Conservation (phyloP, 1,140 invertebrate genomes). For the Coenobita brevimanus region DNA sequence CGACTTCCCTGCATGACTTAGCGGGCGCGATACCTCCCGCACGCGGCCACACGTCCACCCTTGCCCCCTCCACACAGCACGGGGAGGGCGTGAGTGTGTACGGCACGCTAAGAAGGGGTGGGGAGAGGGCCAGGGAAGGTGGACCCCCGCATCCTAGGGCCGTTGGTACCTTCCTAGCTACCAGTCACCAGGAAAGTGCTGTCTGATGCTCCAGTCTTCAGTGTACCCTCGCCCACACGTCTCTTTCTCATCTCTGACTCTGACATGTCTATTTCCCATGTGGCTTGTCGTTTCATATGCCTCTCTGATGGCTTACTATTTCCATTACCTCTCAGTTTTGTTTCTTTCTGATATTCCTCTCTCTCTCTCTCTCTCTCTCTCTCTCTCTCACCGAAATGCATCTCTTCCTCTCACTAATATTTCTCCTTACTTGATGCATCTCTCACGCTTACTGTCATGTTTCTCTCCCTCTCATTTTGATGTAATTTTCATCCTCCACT, state of each 20-base stretch:
- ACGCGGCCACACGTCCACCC: constrained; percentile 23
- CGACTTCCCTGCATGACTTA: constrained; percentile 49
- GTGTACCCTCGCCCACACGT: neutral
- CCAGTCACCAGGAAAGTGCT: constrained; percentile 51
- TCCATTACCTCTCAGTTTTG: too few species aligned
- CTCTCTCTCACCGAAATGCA: too few species aligned
- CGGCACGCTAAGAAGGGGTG: constrained; percentile 38
- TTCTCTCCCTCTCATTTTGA: too few species aligned
- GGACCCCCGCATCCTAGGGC: constrained; percentile 48
- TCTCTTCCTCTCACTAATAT: too few species aligned
- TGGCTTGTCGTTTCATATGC: too few species aligned
- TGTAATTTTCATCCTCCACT: too few species aligned
- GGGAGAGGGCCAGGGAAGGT: constrained; percentile 5
- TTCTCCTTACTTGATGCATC: too few species aligned
- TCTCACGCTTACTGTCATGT: too few species aligned
- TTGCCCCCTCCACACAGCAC: neutral
- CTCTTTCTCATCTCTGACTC: neutral
- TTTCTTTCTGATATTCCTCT: too few species aligned
- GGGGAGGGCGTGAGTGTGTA: constrained; percentile 42
- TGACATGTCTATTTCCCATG: neutral
- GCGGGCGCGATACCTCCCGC: constrained; percentile 33
- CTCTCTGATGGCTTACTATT: too few species aligned
- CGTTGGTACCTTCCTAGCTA: constrained; percentile 46
- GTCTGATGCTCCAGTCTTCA: constrained; percentile 17
- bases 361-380: too few species aligned